Base-by-base conservation (phyloP, 2,797 vertebrate genomes). In the Hafferia zeledoni region DNA sequence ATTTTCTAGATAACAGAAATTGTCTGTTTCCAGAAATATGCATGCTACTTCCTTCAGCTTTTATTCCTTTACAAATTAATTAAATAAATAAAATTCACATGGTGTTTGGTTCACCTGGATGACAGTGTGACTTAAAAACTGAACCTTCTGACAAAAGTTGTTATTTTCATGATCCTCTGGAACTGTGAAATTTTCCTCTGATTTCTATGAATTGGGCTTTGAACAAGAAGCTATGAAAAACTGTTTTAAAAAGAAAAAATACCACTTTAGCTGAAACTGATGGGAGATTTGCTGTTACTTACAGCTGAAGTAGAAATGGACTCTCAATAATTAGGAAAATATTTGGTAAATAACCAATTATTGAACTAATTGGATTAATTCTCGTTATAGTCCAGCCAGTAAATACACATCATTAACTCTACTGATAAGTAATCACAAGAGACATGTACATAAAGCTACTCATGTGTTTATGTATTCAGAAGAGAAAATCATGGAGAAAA, bases 351-450 rank as follows among this genome's bases (percentile, higher is more conserved):
- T 83, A 87, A 75, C 10, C 39, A 81, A 35, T 84, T 90, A 83
- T 49, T 87, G 67, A 89, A 76, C 44, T 79, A 95, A 93, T 37
- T 64, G 33, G 41, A 43, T 41, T 77, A 69, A 82, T 79, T 79
- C 43, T 90, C 52, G 8, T 17, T 72, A 74, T 56, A 76, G 59
- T 84, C 70, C 67, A 82, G 55, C 33, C 47, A 76, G 28, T 84
- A 89, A 96, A 94, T 41, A 81, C 57, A 81, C 81, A 69, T 65
- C 74, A 87, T 93, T 86, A 93, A 84, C 13, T 75, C 44, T 13
- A 59, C 55, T 52, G 55, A 67, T 43, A 43, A 93, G 65, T 56
- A 94, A 91, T 53, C 41, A 72, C 56, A 60, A 53, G 72, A 83
- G 30, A 93, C 20, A 41, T 3, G 59, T 1, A 80, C 4, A 25